Conservation (phyloP, 2,797 vertebrate genomes). For the Natrix natrix region DNA sequence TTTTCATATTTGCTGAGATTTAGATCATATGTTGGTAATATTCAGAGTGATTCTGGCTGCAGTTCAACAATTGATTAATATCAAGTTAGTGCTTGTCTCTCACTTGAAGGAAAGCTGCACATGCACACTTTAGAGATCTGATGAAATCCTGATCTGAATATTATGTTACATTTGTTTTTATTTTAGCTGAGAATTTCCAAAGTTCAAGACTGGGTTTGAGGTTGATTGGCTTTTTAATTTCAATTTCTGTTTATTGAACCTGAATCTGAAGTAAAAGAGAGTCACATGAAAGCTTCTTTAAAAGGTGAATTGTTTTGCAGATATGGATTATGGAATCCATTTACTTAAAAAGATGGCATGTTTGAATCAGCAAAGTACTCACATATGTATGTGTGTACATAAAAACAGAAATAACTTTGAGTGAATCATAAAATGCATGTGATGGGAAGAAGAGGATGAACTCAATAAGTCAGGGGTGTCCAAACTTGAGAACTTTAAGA, state of each 20-base stretch:
- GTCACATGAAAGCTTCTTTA: neutral
- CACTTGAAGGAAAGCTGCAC: neutral
- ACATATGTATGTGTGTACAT: neutral
- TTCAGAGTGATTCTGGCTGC: neutral
- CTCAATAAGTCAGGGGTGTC: no score
- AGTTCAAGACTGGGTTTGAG: slow-evolving; percentile 2
- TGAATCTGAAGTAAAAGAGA: slow-evolving; percentile 7
- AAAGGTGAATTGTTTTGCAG: slow-evolving; percentile 3
- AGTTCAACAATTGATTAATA: slow-evolving; percentile 12
- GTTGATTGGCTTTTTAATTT: neutral
- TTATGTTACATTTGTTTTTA: neutral
- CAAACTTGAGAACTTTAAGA: no score
- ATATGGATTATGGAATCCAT: neutral
- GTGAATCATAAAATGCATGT: neutral
- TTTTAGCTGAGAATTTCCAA: neutral
- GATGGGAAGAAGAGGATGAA: neutral
- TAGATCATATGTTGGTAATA: neutral
- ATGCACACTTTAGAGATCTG: neutral
- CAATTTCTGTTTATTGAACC: neutral
- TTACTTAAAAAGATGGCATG: neutral
- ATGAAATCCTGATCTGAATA: slow-evolving; percentile 4
- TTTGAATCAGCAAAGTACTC: neutral
- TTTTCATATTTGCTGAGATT: neutral
- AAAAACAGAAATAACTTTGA: neutral
- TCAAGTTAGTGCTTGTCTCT: neutral